Percentiles rank a stretch among this genome's conserved stretches.
phyloP scores from a whole-genome alignment of 1,140 invertebrate genomes.

The Mactra quadrangularis region DNA sequence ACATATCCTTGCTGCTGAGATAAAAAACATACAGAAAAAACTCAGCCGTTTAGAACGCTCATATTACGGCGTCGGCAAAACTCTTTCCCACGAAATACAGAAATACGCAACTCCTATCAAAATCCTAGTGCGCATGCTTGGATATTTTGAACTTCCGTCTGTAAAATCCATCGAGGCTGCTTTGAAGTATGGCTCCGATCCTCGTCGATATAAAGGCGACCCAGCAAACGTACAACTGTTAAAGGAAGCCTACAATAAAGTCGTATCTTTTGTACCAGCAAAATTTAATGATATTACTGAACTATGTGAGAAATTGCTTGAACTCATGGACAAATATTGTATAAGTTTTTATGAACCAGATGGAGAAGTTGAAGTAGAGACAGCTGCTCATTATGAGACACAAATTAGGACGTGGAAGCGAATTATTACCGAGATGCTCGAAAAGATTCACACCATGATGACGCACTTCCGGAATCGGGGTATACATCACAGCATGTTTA shows the following conservation, averaged over 20 bases:
- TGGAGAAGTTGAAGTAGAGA: constrained; percentile 66
- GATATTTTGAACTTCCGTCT: constrained; percentile 65
- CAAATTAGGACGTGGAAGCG: constrained; percentile 65
- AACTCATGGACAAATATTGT: constrained; percentile 71
- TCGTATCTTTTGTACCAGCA: constrained; percentile 63
- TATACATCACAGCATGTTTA: constrained; percentile 55
- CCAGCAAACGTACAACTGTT: constrained; percentile 58
- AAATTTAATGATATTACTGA: constrained; percentile 58
- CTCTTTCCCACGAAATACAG: constrained; percentile 65
- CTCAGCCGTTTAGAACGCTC: constrained; percentile 65
- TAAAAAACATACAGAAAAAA: constrained; percentile 61
- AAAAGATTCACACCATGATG: constrained; percentile 50
- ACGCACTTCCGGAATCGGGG: constrained; percentile 46
- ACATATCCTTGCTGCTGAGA: constrained; percentile 54
- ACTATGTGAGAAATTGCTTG: constrained; percentile 59
- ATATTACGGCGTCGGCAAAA: constrained; percentile 68
- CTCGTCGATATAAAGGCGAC: constrained; percentile 63
- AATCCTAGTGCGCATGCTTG: constrained; percentile 63
- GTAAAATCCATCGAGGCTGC: constrained; percentile 63
- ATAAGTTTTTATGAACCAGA: constrained; percentile 73
- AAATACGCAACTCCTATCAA: constrained; percentile 67
- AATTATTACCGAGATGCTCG: constrained; percentile 56
- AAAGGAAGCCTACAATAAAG: constrained; percentile 67
- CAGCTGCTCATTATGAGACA: constrained; percentile 70
- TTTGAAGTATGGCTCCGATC: constrained; percentile 60